Percentiles rank a stretch among this genome's conserved stretches.
These are phyloP conservation scores for Ephydatia muelleri DNA, from an alignment of 37 sponge, comb jelly and placozoan species.

Conservation along the genomic window DNA sequence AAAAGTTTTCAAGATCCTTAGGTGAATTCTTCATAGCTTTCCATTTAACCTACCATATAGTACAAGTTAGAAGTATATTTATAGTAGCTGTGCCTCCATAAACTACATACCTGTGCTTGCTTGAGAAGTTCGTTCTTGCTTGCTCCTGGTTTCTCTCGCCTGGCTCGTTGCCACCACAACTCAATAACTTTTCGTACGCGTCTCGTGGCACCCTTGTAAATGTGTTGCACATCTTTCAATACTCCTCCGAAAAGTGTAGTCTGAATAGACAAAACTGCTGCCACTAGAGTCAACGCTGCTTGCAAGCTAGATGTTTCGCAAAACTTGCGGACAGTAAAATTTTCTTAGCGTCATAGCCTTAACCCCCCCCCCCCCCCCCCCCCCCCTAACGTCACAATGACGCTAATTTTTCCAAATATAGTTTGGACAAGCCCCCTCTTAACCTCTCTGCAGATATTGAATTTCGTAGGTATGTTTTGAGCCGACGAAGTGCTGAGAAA, in stretches of 20 bases:
- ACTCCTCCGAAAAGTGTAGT: conserved; percentile 1
- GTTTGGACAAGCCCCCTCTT: background rate
- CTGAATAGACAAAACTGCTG: background rate
- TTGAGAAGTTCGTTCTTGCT: conserved; percentile 1
- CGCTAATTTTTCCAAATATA: background rate
- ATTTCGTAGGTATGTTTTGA: no score
- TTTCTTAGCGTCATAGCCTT: background rate
- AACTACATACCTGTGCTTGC: background rate
- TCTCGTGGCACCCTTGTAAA: background rate
- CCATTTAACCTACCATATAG: background rate
- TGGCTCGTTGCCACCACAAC: background rate
- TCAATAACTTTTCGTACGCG: background rate
- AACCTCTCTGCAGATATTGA: no score
- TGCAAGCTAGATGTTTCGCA: background rate
- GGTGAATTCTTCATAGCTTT: background rate
- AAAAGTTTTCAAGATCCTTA: background rate
- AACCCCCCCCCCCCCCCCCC: background rate
- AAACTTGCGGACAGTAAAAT: background rate
- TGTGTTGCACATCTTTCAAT: background rate
- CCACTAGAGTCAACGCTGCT: background rate
- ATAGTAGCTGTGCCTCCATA: background rate
- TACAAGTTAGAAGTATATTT: background rate
- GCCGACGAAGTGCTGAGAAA: no score
- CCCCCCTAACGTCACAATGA: background rate
- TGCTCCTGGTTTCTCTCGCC: background rate